phyloP scores from a whole-genome alignment of 2,888 invertebrate genomes.

The Lamellibrachia columna region DNA sequence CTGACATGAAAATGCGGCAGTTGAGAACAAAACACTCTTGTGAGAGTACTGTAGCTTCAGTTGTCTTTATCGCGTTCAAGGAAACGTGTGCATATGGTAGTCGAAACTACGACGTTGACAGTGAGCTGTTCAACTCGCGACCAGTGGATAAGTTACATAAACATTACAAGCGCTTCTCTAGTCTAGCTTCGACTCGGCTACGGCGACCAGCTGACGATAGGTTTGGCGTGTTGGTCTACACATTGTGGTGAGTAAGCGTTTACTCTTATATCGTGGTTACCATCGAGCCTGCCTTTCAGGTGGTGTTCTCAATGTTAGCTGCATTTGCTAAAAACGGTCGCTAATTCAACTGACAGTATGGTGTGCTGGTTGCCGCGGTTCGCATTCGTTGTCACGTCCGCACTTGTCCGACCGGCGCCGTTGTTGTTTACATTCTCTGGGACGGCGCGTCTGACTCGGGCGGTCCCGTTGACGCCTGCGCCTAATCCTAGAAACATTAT shows the following conservation, averaged over 20 bases:
- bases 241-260: neutral
- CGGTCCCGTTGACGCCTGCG: neutral
- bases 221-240: neutral
- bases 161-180: neutral
- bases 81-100: neutral
- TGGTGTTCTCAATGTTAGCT: neutral
- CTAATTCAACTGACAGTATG: neutral
- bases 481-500: neutral
- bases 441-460: neutral
- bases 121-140: neutral
- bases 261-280: neutral
- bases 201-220: neutral
- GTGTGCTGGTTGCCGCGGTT: neutral
- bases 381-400: neutral
- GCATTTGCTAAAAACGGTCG: neutral
- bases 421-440: neutral
- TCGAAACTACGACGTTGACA: neutral
- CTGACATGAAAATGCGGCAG: slow-evolving; percentile 6
- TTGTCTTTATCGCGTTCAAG: slow-evolving; percentile 11
- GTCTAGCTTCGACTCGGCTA: neutral
- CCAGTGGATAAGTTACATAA: slow-evolving; percentile 4
- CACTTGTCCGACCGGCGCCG: neutral
- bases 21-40: neutral
- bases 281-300: neutral
- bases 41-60: neutral